phyloP scores from a whole-genome alignment of 1,140 invertebrate species.

The Drosophila sechellia region DNA sequence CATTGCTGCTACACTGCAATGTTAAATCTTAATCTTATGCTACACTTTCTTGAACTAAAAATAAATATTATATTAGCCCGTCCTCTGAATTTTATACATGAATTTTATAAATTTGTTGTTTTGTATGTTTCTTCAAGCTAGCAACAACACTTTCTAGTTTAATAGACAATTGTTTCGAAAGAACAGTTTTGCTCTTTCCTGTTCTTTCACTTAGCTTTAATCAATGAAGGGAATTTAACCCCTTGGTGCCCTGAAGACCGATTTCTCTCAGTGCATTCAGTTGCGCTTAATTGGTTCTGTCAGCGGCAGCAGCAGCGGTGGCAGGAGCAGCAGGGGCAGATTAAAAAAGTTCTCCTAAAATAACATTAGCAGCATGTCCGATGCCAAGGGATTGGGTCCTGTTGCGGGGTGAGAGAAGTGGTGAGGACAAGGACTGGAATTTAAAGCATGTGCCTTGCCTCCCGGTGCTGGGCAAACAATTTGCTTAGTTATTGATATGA shows the following conservation, averaged over 20 bases:
- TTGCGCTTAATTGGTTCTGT: constrained; percentile 83
- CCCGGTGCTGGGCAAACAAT: constrained; percentile 72
- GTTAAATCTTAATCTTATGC: too few species aligned
- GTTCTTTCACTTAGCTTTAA: neutral
- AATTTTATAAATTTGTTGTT: too few species aligned
- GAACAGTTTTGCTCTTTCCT: neutral
- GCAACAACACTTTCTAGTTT: neutral
- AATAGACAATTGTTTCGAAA: neutral
- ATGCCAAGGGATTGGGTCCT: constrained; percentile 31
- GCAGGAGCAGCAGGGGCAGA: constrained; percentile 59
- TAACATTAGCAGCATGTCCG: constrained; percentile 72
- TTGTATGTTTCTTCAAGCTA: too few species aligned
- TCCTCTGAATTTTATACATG: too few species aligned
- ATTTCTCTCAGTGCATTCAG: constrained; percentile 66
- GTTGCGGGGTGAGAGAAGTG: neutral
- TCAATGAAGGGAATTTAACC: too few species aligned
- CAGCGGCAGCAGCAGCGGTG: constrained; percentile 62
- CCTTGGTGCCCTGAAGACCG: too few species aligned
- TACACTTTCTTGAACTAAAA: neutral
- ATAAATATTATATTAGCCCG: neutral
- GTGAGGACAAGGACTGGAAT: constrained; percentile 51
- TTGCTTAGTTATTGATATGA: constrained; percentile 82
- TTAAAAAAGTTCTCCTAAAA: constrained; percentile 82
- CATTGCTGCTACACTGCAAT: constrained; percentile 26
- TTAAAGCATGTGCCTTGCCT: constrained; percentile 70